These are phyloP conservation scores for Eublepharis macularius DNA, from an alignment of 2,113 vertebrate genomes.

Conservation along the genomic window DNA sequence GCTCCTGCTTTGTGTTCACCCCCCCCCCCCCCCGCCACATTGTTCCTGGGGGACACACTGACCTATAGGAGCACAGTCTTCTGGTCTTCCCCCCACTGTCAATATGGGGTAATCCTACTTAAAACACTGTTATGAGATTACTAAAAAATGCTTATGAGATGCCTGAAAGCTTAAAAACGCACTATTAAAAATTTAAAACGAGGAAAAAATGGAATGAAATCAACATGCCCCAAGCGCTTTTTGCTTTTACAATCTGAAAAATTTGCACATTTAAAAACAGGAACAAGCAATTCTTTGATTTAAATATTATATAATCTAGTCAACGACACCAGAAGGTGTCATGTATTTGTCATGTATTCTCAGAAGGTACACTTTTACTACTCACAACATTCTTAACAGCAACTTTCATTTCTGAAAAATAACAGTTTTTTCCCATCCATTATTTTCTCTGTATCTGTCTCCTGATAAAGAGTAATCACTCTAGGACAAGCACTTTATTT, in stretches of 20 bases:
- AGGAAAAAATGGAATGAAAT: constrained; percentile 4
- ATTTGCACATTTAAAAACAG: not conserved
- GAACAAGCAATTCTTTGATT: not conserved
- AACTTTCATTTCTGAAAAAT: constrained; percentile 33
- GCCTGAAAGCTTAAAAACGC: not conserved
- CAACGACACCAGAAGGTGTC: constrained; percentile 8
- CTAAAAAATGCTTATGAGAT: not conserved
- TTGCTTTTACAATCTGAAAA: not conserved
- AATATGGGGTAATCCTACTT: not conserved
- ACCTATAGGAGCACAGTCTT: too few species aligned
- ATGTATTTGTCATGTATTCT: constrained; percentile 26
- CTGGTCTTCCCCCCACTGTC: not conserved
- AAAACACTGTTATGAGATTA: too few species aligned
- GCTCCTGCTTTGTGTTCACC: too few species aligned
- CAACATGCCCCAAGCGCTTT: not conserved
- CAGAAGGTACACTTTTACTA: constrained; percentile 33
- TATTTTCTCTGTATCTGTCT: constrained; percentile 42
- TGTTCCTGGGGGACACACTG: too few species aligned
- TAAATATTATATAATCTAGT: constrained; percentile 2
- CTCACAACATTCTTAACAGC: constrained; percentile 18
- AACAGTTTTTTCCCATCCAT: constrained; percentile 2
- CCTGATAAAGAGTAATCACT: constrained; percentile 17
- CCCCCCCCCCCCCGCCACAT: too few species aligned
- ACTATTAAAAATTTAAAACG: not conserved
- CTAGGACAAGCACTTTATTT: constrained; percentile 46